These are phyloP conservation scores for Phortica okadai DNA, from an alignment of 2,888 invertebrate genomes.

Conservation along the genomic window DNA sequence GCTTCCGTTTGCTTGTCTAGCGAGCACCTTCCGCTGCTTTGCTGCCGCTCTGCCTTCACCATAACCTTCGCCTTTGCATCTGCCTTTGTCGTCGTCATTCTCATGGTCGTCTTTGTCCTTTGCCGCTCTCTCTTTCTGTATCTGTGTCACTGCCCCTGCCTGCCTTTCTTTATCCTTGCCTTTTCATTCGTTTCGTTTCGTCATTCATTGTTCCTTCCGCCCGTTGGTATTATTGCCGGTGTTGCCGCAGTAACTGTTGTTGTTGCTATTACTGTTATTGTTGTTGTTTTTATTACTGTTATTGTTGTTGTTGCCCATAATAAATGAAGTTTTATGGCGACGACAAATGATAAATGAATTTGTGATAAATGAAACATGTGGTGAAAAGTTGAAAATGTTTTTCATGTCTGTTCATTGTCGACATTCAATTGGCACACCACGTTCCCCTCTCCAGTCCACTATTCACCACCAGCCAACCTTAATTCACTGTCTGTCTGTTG, in stretches of 20 bases:
- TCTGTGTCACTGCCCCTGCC: not conserved
- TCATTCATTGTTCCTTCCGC: not conserved
- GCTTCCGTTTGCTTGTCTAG: conserved; percentile 5
- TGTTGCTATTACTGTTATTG: conserved; percentile 37
- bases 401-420: conserved; percentile 40
- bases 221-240: conserved; percentile 41
- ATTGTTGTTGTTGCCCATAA: conserved; percentile 35
- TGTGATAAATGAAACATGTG: conserved; percentile 72
- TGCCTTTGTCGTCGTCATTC: not conserved
- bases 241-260: conserved; percentile 45
- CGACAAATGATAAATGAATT: conserved; percentile 71
- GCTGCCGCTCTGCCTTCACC: not conserved
- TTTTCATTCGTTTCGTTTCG: conserved; percentile 64
- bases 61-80: conserved; percentile 1
- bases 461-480: not conserved
- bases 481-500: not conserved
- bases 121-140: not conserved
- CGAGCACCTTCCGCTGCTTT: conserved; percentile 28
- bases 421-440: not conserved
- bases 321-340: conserved; percentile 47
- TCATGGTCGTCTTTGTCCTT: not conserved
- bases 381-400: conserved; percentile 68
- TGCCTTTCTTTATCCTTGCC: conserved; percentile 44
- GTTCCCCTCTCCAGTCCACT: not conserved
- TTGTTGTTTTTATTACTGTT: conserved; percentile 43